Evolutionary conservation across 2,888 invertebrate genomes (phyloP), one percentile per base, ranked within the genome.

Genomic region (Mactromeris polynyma): DNA sequence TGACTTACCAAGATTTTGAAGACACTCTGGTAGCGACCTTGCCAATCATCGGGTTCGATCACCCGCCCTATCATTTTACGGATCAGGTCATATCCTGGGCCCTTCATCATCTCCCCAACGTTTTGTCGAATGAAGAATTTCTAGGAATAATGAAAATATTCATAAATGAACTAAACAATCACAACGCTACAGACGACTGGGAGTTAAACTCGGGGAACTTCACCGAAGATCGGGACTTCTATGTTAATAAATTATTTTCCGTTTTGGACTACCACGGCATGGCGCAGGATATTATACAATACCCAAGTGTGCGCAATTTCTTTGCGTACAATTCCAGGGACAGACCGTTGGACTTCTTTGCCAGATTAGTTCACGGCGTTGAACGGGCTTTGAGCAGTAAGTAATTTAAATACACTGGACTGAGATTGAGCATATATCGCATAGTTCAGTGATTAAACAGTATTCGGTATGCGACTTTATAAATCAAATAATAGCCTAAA

Each of bases 301-400:
- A 46, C 33, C 78, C 33, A 78, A 87, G 82, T 38, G 73, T 85
- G 2, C 64, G 79, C 21, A 84, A 89, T 6, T 80, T 90, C 4
- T 88, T 94, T 19, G 91, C 92, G 2, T 87, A 89, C 51, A 58
- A 83, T 31, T 73, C 85, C 4, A 86, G 89, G 33, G 82, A 87
- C 79, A 86, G 80, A 73, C 17, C n/a, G 2, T 46, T 93, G 91
- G 83, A 64, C 31, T 93, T 93, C 78, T 33, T 93, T 38, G 91
- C 90, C 81, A 58, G 86, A 9, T 82, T 94, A 17, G 51, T 93
- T 19, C 36, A 42, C 7, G 90, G 91, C 19, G 83, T 88, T 31
- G 84, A 87, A 33, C 93, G 92, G 92, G 93, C 94, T 33, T 46
- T 93, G 14, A 73, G 87, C 78, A 93, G 94, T 94, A 73, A 36